phyloP scores from a whole-genome alignment of 2,888 invertebrate species.

The Drosophila rellima region DNA sequence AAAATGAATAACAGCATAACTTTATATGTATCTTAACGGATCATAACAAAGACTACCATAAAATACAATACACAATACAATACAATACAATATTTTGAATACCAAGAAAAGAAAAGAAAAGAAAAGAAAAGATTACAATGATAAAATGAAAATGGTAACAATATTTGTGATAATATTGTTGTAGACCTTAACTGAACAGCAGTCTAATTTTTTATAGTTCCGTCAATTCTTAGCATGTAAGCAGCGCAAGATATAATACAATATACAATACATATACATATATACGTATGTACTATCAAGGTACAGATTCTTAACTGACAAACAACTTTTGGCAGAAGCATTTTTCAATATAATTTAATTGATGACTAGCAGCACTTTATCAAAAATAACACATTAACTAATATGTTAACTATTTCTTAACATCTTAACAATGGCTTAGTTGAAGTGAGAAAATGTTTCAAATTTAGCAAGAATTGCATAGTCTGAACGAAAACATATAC shows the following conservation, averaged over 20 bases:
- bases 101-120: conserved; percentile 38
- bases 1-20: conserved; percentile 35
- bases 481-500: conserved; percentile 74
- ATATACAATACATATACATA: conserved; percentile 23
- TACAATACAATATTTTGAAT: conserved; percentile 62
- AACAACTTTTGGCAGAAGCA: conserved; percentile 63
- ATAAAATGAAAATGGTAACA: conserved; percentile 31
- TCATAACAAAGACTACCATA: conserved; percentile 62
- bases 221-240: conserved; percentile 77
- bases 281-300: conserved; percentile 13
- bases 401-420: conserved; percentile 67
- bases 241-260: conserved; percentile 59
- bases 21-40: conserved; percentile 45
- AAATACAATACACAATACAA: conserved; percentile 48
- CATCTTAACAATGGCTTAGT: conserved; percentile 31
- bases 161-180: conserved; percentile 57
- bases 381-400: conserved; percentile 46
- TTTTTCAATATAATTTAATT: conserved; percentile 68
- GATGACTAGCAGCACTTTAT: conserved; percentile 39
- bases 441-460: conserved; percentile 42
- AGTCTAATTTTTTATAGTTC: conserved; percentile 67
- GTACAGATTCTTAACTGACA: conserved; percentile 49
- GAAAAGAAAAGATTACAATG: not conserved
- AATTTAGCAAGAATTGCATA: conserved; percentile 57
- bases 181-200: conserved; percentile 36